Base-by-base conservation (phyloP, 2,888 invertebrate genomes). In the Hanleya hanleyi region DNA sequence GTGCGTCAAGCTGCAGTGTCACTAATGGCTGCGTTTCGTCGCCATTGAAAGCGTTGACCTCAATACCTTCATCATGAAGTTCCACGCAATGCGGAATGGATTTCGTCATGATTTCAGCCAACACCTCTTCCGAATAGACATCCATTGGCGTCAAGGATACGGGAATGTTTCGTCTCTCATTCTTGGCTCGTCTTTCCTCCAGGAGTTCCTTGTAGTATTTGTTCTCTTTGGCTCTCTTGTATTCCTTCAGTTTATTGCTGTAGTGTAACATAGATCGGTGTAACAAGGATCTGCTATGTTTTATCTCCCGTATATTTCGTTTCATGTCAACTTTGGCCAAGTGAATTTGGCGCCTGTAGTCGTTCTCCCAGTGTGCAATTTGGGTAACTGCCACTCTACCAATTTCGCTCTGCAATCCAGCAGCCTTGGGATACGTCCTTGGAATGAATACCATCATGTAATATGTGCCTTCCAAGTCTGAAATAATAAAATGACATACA, bases 321-420 rank as follows among this genome's bases (percentile, higher is more conserved):
- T 79, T 77, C 74, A 84, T 80, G 71, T 85, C 85, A 57, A 78
- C 80, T 32, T 73, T 74, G 74, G 84, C 82, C 64, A 83, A 74
- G 73, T 81, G 83, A n/a, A 84, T 70, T n/a, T 73, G 74, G 36
- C 83, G 76, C 51, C 82, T 81, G 70, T 81, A 83, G 73, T 83
- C 79, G 0, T 84, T 79, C 69, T 84, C 84, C 74, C 77, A 79
- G 72, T 83, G 80, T 35, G 85, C 85, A 22, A 85, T 82, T 29
- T 84, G 69, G 29, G 82, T 84, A 29, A 85, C 80, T 9, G 83
- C 83, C 1, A 81, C 80, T 32, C 82, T 83, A 37, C 79, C 83
- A 51, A 83, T 76, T 57, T 85, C 85, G 62, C 84, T 84, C 74
- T 85, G 85, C 15, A 84, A 69, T 6, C 85, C 85, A 9, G 83